phyloP scores from a whole-genome alignment of 2,888 invertebrate species.

The Orchesella flavescens region DNA sequence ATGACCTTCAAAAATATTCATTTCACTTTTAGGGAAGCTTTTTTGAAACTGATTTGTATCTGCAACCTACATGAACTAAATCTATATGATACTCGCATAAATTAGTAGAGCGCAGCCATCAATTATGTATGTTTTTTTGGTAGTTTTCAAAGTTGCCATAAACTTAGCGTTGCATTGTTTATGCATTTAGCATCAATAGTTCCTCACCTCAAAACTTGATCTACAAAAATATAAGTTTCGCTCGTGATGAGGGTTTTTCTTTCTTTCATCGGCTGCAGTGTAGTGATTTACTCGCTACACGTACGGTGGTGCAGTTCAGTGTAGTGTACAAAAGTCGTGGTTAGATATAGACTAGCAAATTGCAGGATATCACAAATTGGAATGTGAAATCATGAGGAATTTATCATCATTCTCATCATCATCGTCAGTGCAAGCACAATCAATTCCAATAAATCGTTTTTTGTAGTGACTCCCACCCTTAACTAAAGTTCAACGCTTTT shows the following conservation, averaged over 20 bases:
- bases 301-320: too few species aligned
- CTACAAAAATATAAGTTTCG: slow-evolving; percentile 16
- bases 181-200: too few species aligned
- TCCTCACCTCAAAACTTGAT: slow-evolving; percentile 26
- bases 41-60: neutral
- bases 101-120: slow-evolving; percentile 24
- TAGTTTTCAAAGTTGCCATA: neutral
- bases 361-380: neutral
- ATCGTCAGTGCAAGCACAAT: neutral
- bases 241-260: slow-evolving; percentile 31
- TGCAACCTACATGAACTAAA: neutral
- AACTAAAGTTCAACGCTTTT: too few species aligned
- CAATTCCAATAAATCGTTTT: too few species aligned
- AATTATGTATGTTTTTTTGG: neutral
- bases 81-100: neutral
- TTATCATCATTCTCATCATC: slow-evolving; percentile 1
- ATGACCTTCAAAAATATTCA: slow-evolving; percentile 58
- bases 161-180: too few species aligned
- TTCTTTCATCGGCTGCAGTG: slow-evolving; percentile 50
- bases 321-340: too few species aligned
- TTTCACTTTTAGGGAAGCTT: slow-evolving; percentile 49
- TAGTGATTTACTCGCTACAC: slow-evolving; percentile 6
- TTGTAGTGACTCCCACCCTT: too few species aligned
- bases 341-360: too few species aligned
- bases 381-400: neutral